Percentiles rank a stretch among this genome's conserved stretches.
Evolutionary conservation across 2,888 invertebrate genomes (phyloP).

Genomic region (Apodemia mormo): DNA sequence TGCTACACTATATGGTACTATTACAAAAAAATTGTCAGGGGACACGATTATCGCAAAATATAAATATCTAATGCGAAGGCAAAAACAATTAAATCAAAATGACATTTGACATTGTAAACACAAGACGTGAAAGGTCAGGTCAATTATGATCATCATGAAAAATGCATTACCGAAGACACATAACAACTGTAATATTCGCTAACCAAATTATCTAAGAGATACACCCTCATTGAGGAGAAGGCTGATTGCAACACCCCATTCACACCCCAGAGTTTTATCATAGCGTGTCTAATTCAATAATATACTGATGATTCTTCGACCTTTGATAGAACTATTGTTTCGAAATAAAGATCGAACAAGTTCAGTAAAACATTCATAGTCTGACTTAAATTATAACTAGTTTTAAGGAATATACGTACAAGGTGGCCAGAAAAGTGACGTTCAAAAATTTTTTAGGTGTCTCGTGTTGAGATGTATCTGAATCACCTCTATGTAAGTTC

Average conservation of each 20-base stretch:
- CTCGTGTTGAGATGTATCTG: too few relatives aligned
- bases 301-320: constrained; percentile 34
- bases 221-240: constrained; percentile 57
- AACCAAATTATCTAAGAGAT: constrained; percentile 63
- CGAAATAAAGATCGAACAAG: constrained; percentile 54
- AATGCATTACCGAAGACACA: constrained; percentile 60
- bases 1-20: too few relatives aligned
- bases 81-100: constrained; percentile 19
- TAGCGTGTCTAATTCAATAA: constrained; percentile 56
- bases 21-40: neutral
- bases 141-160: constrained; percentile 64
- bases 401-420: too few relatives aligned
- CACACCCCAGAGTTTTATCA: constrained; percentile 60
- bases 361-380: constrained; percentile 51
- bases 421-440: too few relatives aligned
- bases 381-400: too few relatives aligned
- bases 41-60: neutral
- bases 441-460: too few relatives aligned
- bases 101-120: constrained; percentile 53
- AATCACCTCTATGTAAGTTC: too few relatives aligned
- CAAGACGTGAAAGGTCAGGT: constrained; percentile 47
- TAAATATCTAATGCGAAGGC: constrained; percentile 17
- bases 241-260: constrained; percentile 67
- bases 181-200: constrained; percentile 65
- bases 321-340: constrained; percentile 23